Evolutionary conservation across 2,113 vertebrate species (phyloP), one percentile per base, ranked within the genome.

Genomic region (Bagarius yarrelli): DNA sequence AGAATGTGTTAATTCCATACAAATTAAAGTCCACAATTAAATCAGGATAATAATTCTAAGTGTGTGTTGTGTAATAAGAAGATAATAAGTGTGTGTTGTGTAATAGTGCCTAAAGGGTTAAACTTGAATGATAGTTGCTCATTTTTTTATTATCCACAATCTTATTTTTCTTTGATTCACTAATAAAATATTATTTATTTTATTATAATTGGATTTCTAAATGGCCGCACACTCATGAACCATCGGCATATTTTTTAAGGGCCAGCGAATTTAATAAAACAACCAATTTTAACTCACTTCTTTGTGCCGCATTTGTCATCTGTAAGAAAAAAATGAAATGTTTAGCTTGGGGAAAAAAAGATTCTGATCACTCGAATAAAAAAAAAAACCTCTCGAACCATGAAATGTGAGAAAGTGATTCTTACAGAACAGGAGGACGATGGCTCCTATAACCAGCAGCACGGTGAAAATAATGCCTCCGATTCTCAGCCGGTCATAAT

Each of bases 401-500:
- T 59, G 32, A 59, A 19, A 55, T 50, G 11, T 27, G 27, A 32
- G 34, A 78, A 52, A 34, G 72, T 3, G 56, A 69, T n/a, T 91
- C 93, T 92, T 87, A 94, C 93, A 89, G 52, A 91, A 9, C 5
- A 94, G 1, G n/a, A 92, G 1, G 13, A 15, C 0, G 0, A 92
- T 0, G 32, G 87, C 91, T 83, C 87, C 93, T 12, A 34, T 25
- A 25, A 93, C 74, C 61, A 93, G 81, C 79, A 94, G 44, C 73
- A 71, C 14, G 53, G 88, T 61, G 57, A 82, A 86, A 85, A 93
- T 16, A 60, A 94, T 83, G 2, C 93, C 93, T 84, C 84, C 92
- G 15, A 94, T 93, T 76, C 90, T 85, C 86, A 94, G 89, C 79
- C 85, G 86, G 16, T 93, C 89, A 85, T 94, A 94, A 87, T 93